Evolutionary conservation across 2,888 invertebrate species (phyloP).

Genomic region (Congeria kusceri): DNA sequence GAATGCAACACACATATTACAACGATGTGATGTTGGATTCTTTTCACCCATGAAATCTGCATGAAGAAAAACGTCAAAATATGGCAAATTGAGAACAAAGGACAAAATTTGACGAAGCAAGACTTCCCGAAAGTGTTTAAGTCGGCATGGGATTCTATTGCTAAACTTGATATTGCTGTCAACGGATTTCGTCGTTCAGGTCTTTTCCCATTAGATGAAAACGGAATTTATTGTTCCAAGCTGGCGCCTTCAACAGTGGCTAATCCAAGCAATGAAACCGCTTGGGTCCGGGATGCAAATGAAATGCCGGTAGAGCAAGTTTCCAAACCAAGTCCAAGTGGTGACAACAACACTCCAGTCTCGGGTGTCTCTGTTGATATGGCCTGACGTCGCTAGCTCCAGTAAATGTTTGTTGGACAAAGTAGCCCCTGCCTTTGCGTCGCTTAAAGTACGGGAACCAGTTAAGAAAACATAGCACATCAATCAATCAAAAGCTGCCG

Average conservation of each 20-base stretch:
- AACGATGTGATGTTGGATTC: too few species aligned
- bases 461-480: background rate
- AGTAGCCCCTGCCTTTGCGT: conserved; percentile 5
- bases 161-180: conserved; percentile 30
- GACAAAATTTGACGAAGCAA: conserved; percentile 37
- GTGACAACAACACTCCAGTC: too few species aligned
- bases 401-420: too few species aligned
- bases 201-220: conserved; percentile 38
- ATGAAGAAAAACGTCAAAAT: conserved; percentile 40
- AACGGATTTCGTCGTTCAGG: conserved; percentile 44
- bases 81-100: conserved; percentile 50
- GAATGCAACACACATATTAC: too few species aligned
- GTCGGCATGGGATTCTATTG: conserved; percentile 28
- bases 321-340: too few species aligned
- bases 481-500: conserved; percentile 4
- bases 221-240: conserved; percentile 44
- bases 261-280: too few species aligned
- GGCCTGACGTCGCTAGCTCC: too few species aligned
- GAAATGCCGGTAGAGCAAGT: too few species aligned
- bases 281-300: background rate
- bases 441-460: conserved; percentile 8
- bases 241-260: conserved; percentile 20
- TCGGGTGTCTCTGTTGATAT: too few species aligned
- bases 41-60: conserved; percentile 41
- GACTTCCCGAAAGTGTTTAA: conserved; percentile 48